phyloP scores from a whole-genome alignment of 2,888 invertebrate species.

The Melanotus villosus region DNA sequence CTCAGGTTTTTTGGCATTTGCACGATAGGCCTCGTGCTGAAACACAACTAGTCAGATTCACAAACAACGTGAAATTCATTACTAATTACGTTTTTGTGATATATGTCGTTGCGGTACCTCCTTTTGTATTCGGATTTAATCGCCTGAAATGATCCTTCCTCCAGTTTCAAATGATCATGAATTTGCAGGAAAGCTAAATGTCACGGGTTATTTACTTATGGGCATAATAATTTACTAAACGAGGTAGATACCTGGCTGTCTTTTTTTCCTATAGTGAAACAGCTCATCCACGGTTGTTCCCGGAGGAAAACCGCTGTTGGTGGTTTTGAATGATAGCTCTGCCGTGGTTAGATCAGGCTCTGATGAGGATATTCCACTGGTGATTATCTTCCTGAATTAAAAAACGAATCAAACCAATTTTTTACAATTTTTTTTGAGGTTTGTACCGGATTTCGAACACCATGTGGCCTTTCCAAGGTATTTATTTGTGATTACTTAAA shows the following conservation, averaged over 20 bases:
- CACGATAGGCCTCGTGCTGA: not conserved
- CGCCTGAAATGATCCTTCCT: constrained; percentile 62
- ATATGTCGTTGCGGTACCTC: constrained; percentile 55
- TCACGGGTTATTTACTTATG: not conserved
- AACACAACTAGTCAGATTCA: not conserved
- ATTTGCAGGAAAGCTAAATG: constrained; percentile 42
- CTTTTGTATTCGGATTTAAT: constrained; percentile 65
- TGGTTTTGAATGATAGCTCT: constrained; percentile 36
- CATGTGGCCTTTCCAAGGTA: no score
- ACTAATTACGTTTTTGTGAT: not conserved
- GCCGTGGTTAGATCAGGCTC: constrained; percentile 57
- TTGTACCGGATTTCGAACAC: no score
- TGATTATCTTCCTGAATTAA: not conserved
- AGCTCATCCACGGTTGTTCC: constrained; percentile 72
- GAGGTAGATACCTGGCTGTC: constrained; percentile 64
- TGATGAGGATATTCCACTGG: constrained; percentile 39
- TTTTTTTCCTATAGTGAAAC: constrained; percentile 68
- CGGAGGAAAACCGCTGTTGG: constrained; percentile 65
- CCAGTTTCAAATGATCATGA: constrained; percentile 62
- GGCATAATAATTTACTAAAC: not conserved
- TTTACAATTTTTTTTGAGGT: no score
- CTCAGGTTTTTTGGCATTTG: constrained; percentile 43
- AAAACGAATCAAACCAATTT: not conserved
- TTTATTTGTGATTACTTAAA: no score
- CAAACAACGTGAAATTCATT: not conserved